Base-by-base conservation (phyloP, 2,888 invertebrate species). In the Stenurella melanura region DNA sequence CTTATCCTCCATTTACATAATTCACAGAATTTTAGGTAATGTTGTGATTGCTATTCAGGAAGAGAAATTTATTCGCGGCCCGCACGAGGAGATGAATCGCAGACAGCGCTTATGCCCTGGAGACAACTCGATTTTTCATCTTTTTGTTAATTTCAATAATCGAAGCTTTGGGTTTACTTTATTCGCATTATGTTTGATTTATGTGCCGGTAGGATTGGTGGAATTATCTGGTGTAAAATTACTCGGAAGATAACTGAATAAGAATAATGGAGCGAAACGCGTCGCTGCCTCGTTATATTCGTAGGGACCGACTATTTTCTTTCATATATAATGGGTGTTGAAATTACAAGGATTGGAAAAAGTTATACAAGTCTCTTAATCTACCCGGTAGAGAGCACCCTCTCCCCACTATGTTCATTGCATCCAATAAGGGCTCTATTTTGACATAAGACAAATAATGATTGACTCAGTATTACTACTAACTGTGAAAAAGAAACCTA, bases 11-110 rank as follows among this genome's bases (percentile, higher is more conserved):
- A 18, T 64, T 64, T 10, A 15, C 64, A 42, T 64, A 64, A 64
- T 64, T 64, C 42, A 12, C 15, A 42, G 38, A 64, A 64, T 38
- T 64, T 30, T 12, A 42, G 42, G 42, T 21, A 64, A 50, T n/a
- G 19, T 18, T 42, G 11, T 18, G 42, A 42, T 17, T 64, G 64
- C 42, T 42, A 42, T 64, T 12, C 18, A 64, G 38, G 18, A 17
- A 64, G 30, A 18, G 64, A 19, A 12, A 18, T 42, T 64, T 64
- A 64, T 21, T 42, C 38, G 42, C 42, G 19, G 64, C 18, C 17
- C 42, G 64, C 12, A 9, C n/a, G n/a, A 12, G 64, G 19, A 7
- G 64, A 64, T 42, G 42, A 64, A 21, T 42, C 21, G 15, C 42
- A 42, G 18, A 42, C 42, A 64, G 42, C 64, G 18, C 6, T 42